These are phyloP conservation scores for Catamblyrhynchus diadema DNA, from an alignment of 2,797 vertebrate genomes.

Conservation along the genomic window DNA sequence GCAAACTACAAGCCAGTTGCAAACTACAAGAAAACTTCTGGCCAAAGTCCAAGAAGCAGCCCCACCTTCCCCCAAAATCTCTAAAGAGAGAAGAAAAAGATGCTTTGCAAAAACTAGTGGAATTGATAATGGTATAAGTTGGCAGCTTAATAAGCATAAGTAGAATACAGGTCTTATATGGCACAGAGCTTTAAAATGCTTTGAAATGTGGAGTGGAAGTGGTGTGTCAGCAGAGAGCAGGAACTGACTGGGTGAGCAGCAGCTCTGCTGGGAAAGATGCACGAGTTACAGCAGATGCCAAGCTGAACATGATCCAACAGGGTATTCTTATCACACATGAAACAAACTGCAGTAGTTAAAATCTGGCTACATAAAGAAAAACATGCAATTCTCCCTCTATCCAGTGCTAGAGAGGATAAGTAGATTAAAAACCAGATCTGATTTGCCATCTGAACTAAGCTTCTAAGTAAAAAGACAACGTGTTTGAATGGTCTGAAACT, in stretches of 20 bases:
- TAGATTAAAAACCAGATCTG: not conserved
- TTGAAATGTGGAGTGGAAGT: not conserved
- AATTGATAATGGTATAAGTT: not conserved
- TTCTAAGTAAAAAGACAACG: not conserved
- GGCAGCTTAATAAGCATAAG: not conserved
- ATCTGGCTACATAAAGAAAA: not conserved
- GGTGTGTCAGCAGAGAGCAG: not conserved
- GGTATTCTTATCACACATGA: not conserved
- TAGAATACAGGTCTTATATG: not conserved
- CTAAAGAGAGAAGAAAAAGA: not conserved
- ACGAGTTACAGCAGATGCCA: accelerated
- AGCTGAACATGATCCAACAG: not conserved
- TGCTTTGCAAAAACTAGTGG: not conserved
- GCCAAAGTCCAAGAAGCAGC: not conserved
- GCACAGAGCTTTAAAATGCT: not conserved
- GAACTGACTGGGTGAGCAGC: not conserved
- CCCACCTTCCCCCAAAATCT: not conserved
- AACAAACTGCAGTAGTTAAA: not conserved
- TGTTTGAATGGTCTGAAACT: not conserved
- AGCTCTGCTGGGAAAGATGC: not conserved
- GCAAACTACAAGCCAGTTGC: not conserved
- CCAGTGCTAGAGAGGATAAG: not conserved
- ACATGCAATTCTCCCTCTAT: not conserved
- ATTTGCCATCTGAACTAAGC: not conserved
- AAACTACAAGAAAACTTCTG: not conserved